phyloP scores from a whole-genome alignment of 2,888 invertebrate species.

The Ormyrus thymus region DNA sequence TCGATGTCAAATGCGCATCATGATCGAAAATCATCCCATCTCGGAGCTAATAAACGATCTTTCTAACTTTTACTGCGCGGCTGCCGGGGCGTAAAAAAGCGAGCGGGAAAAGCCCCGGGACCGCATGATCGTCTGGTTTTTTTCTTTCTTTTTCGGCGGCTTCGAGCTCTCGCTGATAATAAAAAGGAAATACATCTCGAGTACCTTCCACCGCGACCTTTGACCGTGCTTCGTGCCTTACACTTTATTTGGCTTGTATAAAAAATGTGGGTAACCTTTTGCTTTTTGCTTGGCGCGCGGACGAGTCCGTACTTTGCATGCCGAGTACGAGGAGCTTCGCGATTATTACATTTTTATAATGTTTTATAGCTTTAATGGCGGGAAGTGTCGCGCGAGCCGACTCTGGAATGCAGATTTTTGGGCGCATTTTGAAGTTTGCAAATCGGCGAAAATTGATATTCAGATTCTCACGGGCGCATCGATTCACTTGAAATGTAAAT shows the following conservation, averaged over 20 bases:
- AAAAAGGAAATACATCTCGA: no score
- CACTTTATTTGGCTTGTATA: conserved; percentile 58
- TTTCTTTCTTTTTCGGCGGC: no score
- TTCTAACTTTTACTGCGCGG: conserved; percentile 4
- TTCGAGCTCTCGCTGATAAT: no score
- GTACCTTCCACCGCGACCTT: conserved; percentile 3
- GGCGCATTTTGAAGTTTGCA: conserved; percentile 36
- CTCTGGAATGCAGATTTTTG: no score
- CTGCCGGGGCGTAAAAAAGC: no score
- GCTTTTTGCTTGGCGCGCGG: conserved; percentile 57
- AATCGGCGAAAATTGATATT: neutral
- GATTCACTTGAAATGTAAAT: conserved; percentile 11
- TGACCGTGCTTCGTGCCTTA: conserved; percentile 12
- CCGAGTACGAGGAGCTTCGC: conserved; percentile 59
- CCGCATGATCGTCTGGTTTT: no score
- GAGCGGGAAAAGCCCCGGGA: no score
- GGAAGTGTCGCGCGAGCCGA: no score
- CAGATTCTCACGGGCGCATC: conserved; percentile 8
- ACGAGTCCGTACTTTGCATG: conserved; percentile 61
- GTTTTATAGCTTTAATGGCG: no score
- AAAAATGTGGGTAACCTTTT: conserved; percentile 71
- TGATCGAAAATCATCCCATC: conserved; percentile 19
- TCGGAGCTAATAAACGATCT: neutral
- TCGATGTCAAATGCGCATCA: conserved; percentile 30
- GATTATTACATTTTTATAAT: neutral